Percentiles rank a stretch among this genome's conserved stretches.
These are phyloP conservation scores for Diplosoma virens DNA, from an alignment of 23 tunicate genomes.

Conservation along the genomic window DNA sequence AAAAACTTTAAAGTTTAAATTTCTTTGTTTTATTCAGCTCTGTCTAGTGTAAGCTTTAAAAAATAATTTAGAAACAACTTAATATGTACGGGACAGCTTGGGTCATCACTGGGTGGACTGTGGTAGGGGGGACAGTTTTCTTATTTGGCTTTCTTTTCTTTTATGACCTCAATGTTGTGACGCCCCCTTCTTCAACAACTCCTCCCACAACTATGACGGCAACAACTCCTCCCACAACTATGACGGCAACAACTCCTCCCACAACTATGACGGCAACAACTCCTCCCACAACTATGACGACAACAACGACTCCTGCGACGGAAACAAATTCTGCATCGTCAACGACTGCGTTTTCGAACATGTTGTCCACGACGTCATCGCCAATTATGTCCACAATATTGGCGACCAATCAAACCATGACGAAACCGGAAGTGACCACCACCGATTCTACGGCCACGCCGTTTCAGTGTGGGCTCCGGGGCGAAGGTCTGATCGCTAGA, in stretches of 20 bases:
- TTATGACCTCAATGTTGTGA: neutral
- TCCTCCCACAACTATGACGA: neutral
- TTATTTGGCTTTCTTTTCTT: constrained; percentile 55
- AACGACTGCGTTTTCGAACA: neutral
- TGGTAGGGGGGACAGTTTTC: constrained; percentile 38
- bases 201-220: neutral
- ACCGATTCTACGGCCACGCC: neutral
- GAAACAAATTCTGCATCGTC: neutral
- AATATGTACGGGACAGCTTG: constrained; percentile 43
- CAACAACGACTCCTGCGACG: neutral
- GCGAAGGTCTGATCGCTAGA: neutral
- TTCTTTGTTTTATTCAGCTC: neutral
- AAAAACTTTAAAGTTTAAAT: too few relatives aligned
- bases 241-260: neutral
- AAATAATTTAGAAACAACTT: neutral
- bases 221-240: neutral
- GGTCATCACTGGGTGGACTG: constrained; percentile 57
- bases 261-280: neutral
- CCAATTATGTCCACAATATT: neutral
- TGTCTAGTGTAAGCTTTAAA: neutral
- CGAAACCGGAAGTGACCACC: constrained; percentile 17
- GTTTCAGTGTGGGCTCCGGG: neutral
- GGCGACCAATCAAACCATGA: too few relatives aligned
- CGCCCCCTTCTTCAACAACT: constrained; percentile 22
- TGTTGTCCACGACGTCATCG: neutral